Conservation (phyloP, 2,888 invertebrate species). For the Cylloceria caligata region DNA sequence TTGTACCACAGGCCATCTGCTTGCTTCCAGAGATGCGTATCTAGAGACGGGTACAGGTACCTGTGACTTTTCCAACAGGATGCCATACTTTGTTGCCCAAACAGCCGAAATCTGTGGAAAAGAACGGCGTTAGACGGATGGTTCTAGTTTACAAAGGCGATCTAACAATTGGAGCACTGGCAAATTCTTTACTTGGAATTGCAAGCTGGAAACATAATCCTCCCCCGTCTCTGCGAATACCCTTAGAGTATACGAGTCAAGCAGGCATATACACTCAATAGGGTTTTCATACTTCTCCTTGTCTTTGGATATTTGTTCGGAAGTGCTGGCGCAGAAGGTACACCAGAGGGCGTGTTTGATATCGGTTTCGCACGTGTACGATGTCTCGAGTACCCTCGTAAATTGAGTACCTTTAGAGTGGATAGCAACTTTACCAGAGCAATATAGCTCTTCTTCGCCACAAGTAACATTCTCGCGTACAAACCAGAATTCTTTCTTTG, state of each 20-base stretch:
- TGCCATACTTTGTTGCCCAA: constrained; percentile 94
- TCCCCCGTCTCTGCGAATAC: constrained; percentile 93
- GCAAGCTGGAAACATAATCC: constrained; percentile 93
- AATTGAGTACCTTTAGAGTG: constrained; percentile 80
- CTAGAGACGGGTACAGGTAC: constrained; percentile 73
- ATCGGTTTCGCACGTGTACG: constrained; percentile 93
- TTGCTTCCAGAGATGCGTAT: constrained; percentile 78
- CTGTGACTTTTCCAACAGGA: constrained; percentile 90
- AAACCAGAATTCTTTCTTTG: constrained; percentile 82
- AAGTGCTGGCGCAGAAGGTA: constrained; percentile 86
- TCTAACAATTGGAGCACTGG: background rate
- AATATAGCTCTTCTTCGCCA: constrained; percentile 94
- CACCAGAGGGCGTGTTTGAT: constrained; percentile 94
- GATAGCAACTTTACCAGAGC: constrained; percentile 93
- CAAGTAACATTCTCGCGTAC: constrained; percentile 86
- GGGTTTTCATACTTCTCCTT: constrained; percentile 86
- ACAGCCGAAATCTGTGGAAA: constrained; percentile 90
- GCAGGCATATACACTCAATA: constrained; percentile 89
- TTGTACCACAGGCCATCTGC: constrained; percentile 73
- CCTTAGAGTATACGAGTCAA: constrained; percentile 91
- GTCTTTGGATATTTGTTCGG: constrained; percentile 85
- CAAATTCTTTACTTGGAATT: constrained; percentile 86
- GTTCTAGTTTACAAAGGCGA: constrained; percentile 4
- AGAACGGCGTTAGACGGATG: background rate
- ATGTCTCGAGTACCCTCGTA: constrained; percentile 82